These are phyloP conservation scores for Mus musculus DNA, from an alignment of 2,113 vertebrate species.

Conservation along the genomic window GRCm39 chrX:112498001-112498500, in stretches of 20 bases:
- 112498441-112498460: neutral
- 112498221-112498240: slow-evolving; percentile 1
- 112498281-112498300: neutral
- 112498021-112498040: slow-evolving; percentile 23
- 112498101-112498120: slow-evolving; percentile 52
- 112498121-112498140: slow-evolving; percentile 52
- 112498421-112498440: neutral
- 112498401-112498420: neutral
- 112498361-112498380: neutral
- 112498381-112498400: neutral
- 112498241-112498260: slow-evolving; percentile 17
- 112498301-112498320: neutral
- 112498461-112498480: neutral
- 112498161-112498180: slow-evolving; percentile 42
- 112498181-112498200: slow-evolving; percentile 41
- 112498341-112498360: neutral
- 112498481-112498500: neutral
- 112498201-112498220: slow-evolving; percentile 1
- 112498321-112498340: neutral
- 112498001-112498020: slow-evolving; percentile 31
- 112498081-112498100: slow-evolving; percentile 60
- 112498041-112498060: slow-evolving; percentile 39
- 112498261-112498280: neutral
- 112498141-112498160: neutral
- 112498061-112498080: slow-evolving; percentile 49